Evolutionary conservation across 2,113 vertebrate species (phyloP).

Genomic region (Acrocephalus kingi): DNA sequence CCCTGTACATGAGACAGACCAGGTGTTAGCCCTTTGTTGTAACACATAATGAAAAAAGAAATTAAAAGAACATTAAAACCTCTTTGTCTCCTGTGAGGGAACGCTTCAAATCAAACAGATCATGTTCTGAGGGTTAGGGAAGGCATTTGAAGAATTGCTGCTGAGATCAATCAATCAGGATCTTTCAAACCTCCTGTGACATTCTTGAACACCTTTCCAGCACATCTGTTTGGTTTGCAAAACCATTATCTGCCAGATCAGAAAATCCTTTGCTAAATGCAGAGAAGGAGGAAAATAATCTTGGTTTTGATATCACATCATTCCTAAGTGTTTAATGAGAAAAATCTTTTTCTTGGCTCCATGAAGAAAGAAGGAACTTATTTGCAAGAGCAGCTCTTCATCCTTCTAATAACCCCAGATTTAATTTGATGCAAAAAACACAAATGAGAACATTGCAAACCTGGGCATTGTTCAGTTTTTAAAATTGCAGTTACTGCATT

Average conservation of each 20-base stretch:
- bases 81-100: neutral
- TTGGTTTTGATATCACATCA: neutral
- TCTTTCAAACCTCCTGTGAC: neutral
- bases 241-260: neutral
- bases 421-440: neutral
- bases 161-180: neutral
- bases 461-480: neutral
- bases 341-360: neutral
- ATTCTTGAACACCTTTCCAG: neutral
- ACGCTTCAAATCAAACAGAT: neutral
- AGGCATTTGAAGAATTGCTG: neutral
- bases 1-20: neutral
- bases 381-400: neutral
- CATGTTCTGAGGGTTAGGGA: neutral
- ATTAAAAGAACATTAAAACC: neutral
- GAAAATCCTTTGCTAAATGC: neutral
- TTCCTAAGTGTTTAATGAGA: neutral
- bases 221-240: neutral
- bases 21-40: neutral
- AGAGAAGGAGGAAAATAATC: neutral
- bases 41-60: neutral
- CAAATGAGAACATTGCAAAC: neutral
- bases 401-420: neutral
- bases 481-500: neutral
- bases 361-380: neutral